Evolutionary conservation across 2,113 vertebrate species (phyloP), one percentile per base, ranked within the genome.

Genomic region (Lepisosteus oculatus): DNA sequence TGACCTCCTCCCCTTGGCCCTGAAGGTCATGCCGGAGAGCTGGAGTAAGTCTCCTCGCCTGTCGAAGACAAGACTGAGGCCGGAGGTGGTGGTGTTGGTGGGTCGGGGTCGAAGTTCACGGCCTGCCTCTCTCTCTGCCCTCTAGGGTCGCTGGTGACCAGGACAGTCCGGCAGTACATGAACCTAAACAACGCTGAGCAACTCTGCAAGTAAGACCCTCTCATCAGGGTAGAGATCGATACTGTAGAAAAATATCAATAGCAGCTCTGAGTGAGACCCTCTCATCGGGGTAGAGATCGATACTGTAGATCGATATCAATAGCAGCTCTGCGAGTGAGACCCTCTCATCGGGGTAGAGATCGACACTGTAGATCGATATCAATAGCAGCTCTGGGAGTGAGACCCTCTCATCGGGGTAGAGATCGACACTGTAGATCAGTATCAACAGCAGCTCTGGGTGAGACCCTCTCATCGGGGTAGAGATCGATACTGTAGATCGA

Each of bases 11-110:
- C 95, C 95, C 43, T 84, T 97, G 69, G 95, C 95, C 11, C 86
- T 95, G 73, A 97, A 97, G 81, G 95, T 96, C 83, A 97, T 97
- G 95, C 95, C 95, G 0, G 92, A 95, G 75, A 96, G 94, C 82
- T 96, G 95, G 94, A 92, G 95, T 97, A 77, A 96, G 95, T 92
- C 15, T 2, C 14, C 42, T 69, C 42, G 4, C 43, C 43, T n/a
- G 42, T 44, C 41, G 15, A 41, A 17, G 8, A 1, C 5, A 8
- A 15, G 42, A 65, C 55, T 0, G 55, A 67, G 4, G 42, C 63
- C 13, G 57, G 7, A 17, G 4, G 6, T 7, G 1, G 8, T 54
- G 17, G 6, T 55, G 9, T 17, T 61, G 11, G 1, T 11, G 14
- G 13, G 14, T 12, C 29, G 45, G 17, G 42, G 6, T 56, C 54